phyloP scores from a whole-genome alignment of 2,113 vertebrate species.

The Amblyopsis rosae region DNA sequence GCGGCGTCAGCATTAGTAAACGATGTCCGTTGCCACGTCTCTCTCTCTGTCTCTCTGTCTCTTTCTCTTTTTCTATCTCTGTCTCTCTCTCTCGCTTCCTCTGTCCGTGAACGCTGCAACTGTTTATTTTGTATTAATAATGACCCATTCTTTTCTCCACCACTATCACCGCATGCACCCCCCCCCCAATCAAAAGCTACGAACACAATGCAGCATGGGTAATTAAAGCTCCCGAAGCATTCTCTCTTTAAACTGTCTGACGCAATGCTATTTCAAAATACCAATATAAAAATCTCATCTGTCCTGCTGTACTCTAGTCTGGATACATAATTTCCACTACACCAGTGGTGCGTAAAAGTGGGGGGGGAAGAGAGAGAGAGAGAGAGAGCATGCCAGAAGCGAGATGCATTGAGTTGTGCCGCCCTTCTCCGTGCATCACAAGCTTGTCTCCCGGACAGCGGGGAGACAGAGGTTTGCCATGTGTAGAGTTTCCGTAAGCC shows the following conservation, averaged over 20 bases:
- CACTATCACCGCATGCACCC: not conserved
- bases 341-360: slow-evolving; percentile 44
- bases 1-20: slow-evolving; percentile 7
- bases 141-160: not conserved
- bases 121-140: slow-evolving; percentile 46
- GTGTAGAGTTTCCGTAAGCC: slow-evolving; percentile 48
- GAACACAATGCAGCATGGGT: slow-evolving; percentile 38
- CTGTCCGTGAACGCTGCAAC: slow-evolving; percentile 1
- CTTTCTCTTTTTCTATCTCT: slow-evolving; percentile 13
- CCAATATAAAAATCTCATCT: slow-evolving; percentile 13
- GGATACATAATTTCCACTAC: slow-evolving; percentile 57
- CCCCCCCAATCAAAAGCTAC: slow-evolving; percentile 12
- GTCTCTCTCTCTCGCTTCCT: not conserved
- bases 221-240: slow-evolving; percentile 50
- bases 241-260: slow-evolving; percentile 50
- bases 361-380: slow-evolving; percentile 12
- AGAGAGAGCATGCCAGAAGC: slow-evolving; percentile 52
- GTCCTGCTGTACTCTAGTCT: slow-evolving; percentile 33
- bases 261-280: slow-evolving; percentile 36
- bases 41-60: not conserved
- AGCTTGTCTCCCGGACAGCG: slow-evolving; percentile 55
- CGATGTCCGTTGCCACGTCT: not conserved
- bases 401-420: slow-evolving; percentile 58
- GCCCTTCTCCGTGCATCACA: slow-evolving; percentile 59
- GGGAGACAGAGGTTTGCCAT: slow-evolving; percentile 63